Percentiles rank a stretch among this genome's conserved stretches.
Evolutionary conservation across 1,140 invertebrate species (phyloP).

Genomic region (Zaprionus africanus): DNA sequence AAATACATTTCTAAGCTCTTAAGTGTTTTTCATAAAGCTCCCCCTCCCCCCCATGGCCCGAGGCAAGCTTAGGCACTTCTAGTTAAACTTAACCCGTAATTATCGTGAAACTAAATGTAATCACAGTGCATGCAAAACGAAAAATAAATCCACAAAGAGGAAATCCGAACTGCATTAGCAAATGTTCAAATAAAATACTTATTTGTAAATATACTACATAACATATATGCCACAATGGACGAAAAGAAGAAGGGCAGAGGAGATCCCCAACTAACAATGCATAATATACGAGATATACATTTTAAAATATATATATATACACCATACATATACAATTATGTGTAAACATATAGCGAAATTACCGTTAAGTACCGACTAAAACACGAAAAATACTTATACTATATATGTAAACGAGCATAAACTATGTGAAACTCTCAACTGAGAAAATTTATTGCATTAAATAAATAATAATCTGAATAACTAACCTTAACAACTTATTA

Average conservation of each 20-base stretch:
- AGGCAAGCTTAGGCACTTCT: slow-evolving; percentile 38
- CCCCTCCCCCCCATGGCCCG: slow-evolving; percentile 33
- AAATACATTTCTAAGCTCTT: slow-evolving; percentile 80
- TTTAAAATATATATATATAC: slow-evolving; percentile 52
- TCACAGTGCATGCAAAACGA: slow-evolving; percentile 14
- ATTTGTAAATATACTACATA: slow-evolving; percentile 42
- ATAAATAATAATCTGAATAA: slow-evolving; percentile 79
- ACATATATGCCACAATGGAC: neutral
- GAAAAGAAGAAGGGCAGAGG: slow-evolving; percentile 3
- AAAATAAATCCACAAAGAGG: neutral
- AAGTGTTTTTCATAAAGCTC: slow-evolving; percentile 73
- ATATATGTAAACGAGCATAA: slow-evolving; percentile 47
- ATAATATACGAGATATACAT: slow-evolving; percentile 28
- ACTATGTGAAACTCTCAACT: slow-evolving; percentile 79
- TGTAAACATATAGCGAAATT: slow-evolving; percentile 69
- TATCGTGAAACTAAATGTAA: slow-evolving; percentile 30
- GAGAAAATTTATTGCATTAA: slow-evolving; percentile 81
- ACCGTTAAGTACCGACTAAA: slow-evolving; percentile 76
- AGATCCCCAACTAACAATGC: slow-evolving; percentile 17
- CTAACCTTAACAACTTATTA: slow-evolving; percentile 8
- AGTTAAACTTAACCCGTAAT: slow-evolving; percentile 38
- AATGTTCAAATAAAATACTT: slow-evolving; percentile 30
- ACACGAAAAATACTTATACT: slow-evolving; percentile 47
- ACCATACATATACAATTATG: slow-evolving; percentile 49
- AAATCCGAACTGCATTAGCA: slow-evolving; percentile 5